Evolutionary conservation across 1,140 invertebrate genomes (phyloP), one percentile per base, ranked within the genome.

Genomic region (Ceratosolen solmsi): DNA sequence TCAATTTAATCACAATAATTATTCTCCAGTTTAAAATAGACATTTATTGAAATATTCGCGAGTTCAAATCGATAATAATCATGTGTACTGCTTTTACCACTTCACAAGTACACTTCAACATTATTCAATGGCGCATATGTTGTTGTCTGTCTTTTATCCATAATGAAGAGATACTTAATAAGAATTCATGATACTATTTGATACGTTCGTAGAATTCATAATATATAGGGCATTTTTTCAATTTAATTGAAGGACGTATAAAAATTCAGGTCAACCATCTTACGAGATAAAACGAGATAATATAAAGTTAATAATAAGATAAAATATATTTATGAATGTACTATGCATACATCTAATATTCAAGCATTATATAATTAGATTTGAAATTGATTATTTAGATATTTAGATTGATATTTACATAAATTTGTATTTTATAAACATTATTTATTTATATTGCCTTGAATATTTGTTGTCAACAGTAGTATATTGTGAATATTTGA

Each of bases 41-140:
- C 20, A 7, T 49, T 72, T 72, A 41, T 5, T 72, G 27, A 38
- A 11, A 30, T 51, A n/a, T 3, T 1, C 8, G 41, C 17, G n/a
- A 13, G 25, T 17, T 46, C 38, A 22, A 27, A 20, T 70, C 49
- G 33, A 68, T 33, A 56, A 71, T 13, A 4, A 79, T 58, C 68
- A 79, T 25, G 33, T 54, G 54, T 63, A 54, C 56, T 38, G 68
- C 78, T 80, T 73, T 80, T 73, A 60, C 36, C 38, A 46, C n/a
- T 3, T n/a, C n/a, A n/a, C n/a, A n/a, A n/a, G n/a, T n/a, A 46
- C 8, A 9, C 36, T 68, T 68, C 36, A 38, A 1, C 20, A n/a
- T 38, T 68, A 27, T 25, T 79, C 46, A 46, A 58, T 73, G 54
- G 33, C 70, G 63, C 76, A 5, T 68, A 38, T 38, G 7, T 68